A percentile compares a stretch with the other conserved stretches of the same genome.
Conservation (phyloP, 2,888 invertebrate genomes). For the Oligia latruncula region DNA sequence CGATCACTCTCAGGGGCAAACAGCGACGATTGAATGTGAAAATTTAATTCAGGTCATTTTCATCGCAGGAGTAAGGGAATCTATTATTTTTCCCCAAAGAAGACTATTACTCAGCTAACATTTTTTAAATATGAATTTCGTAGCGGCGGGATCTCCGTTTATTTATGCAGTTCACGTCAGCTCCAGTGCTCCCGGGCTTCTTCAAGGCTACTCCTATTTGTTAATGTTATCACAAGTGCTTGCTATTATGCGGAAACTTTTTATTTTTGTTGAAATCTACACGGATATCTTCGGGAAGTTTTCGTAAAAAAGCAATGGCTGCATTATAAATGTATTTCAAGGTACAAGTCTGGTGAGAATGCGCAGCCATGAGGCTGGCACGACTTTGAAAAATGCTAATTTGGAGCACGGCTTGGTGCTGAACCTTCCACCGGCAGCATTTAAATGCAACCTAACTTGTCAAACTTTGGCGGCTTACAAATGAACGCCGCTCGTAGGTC, state of each 20-base stretch:
- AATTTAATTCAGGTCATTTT: conserved; percentile 89
- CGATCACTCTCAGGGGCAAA: conserved; percentile 86
- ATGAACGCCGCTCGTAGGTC: conserved; percentile 75
- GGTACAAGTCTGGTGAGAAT: conserved; percentile 51
- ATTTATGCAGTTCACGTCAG: conserved; percentile 71
- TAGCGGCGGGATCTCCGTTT: conserved; percentile 61
- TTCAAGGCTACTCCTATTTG: conserved; percentile 58
- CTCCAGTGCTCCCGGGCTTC: conserved; percentile 47
- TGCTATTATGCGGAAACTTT: conserved; percentile 70
- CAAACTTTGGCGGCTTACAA: conserved; percentile 83
- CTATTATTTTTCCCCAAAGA: conserved; percentile 84
- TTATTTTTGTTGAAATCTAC: conserved; percentile 64
- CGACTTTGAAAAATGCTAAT: conserved; percentile 84
- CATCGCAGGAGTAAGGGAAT: conserved; percentile 81
- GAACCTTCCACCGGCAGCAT: conserved; percentile 74
- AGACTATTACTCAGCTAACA: conserved; percentile 81
- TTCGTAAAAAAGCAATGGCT: conserved; percentile 34
- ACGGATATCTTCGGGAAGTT: conserved; percentile 57
- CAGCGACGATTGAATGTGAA: conserved; percentile 88
- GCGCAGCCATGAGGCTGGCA: conserved; percentile 72
- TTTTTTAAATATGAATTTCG: conserved; percentile 73
- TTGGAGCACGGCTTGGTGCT: conserved; percentile 70
- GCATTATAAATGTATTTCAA: conserved; percentile 27
- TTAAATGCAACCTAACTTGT: conserved; percentile 86
- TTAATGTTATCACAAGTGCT: conserved; percentile 69